Evolutionary conservation across 2,888 invertebrate species (phyloP).

Genomic region (Cosmia pyralina): DNA sequence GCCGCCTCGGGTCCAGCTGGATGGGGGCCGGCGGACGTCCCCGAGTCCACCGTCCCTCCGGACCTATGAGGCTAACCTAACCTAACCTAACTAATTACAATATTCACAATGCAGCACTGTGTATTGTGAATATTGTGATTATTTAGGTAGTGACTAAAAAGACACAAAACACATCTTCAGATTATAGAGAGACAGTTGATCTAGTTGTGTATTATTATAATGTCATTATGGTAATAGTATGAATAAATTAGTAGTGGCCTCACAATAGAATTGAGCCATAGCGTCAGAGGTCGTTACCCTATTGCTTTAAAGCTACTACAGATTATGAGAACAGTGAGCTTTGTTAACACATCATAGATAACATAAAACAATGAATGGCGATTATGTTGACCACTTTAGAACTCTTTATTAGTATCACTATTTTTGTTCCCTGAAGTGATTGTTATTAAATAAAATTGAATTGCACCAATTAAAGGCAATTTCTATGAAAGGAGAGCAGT

Average conservation of each 20-base stretch:
- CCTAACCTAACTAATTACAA: no score
- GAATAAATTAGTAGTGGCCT: conserved; percentile 10
- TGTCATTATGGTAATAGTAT: conserved; percentile 43
- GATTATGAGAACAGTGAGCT: conserved; percentile 17
- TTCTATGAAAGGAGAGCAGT: no score
- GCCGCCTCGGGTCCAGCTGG: no score
- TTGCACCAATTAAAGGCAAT: neutral
- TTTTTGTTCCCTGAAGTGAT: no score
- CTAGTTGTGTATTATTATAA: conserved; percentile 36
- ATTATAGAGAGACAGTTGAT: conserved; percentile 4
- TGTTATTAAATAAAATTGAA: neutral
- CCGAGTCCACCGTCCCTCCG: no score
- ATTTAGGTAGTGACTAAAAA: neutral
- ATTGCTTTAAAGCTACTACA: conserved; percentile 9
- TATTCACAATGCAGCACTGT: no score
- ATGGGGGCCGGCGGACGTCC: no score
- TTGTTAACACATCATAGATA: neutral
- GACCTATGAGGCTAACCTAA: no score
- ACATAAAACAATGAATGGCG: neutral
- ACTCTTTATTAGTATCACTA: neutral
- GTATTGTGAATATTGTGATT: neutral
- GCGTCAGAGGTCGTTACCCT: conserved; percentile 38
- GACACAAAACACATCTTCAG: neutral
- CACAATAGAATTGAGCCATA: conserved; percentile 49
- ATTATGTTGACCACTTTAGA: neutral